phyloP scores from a whole-genome alignment of 2,113 vertebrate species.

The Dunckerocampus dactyliophorus region DNA sequence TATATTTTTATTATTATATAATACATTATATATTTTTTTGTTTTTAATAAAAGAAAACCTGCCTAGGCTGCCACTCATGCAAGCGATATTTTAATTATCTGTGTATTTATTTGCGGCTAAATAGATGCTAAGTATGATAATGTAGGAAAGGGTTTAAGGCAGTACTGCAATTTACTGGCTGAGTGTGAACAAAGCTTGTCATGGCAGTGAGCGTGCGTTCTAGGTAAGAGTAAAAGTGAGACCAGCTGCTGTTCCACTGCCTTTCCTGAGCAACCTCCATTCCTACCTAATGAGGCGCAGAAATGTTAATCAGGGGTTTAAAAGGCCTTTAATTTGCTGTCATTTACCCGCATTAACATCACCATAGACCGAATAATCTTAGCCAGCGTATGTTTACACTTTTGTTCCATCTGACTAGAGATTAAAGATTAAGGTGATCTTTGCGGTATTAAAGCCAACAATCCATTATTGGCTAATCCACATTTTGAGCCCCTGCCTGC shows the following conservation, averaged over 20 bases:
- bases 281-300: slow-evolving; percentile 52
- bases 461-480: slow-evolving; percentile 41
- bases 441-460: slow-evolving; percentile 62
- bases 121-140: not conserved
- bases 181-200: slow-evolving; percentile 6
- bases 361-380: slow-evolving; percentile 60
- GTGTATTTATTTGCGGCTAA: not conserved
- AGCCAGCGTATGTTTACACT: slow-evolving; percentile 53
- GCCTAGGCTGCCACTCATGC: too few species aligned
- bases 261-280: slow-evolving; percentile 46
- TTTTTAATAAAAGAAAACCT: too few species aligned
- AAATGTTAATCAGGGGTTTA: slow-evolving; percentile 62
- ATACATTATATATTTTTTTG: too few species aligned
- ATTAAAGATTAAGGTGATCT: slow-evolving; percentile 60
- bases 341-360: slow-evolving; percentile 59
- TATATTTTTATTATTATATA: too few species aligned
- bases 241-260: slow-evolving; percentile 17
- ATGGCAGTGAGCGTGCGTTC: not conserved
- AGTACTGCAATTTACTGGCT: slow-evolving; percentile 11
- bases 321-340: slow-evolving; percentile 65
- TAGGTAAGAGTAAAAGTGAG: slow-evolving; percentile 10
- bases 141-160: slow-evolving; percentile 1
- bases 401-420: slow-evolving; percentile 39
- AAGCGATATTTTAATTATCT: too few species aligned
- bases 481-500: slow-evolving; percentile 13